A percentile compares a stretch with the other conserved stretches of the same genome.
These are phyloP conservation scores for Zele albiditarsus DNA, from an alignment of 2,888 invertebrate species.

Conservation along the genomic window DNA sequence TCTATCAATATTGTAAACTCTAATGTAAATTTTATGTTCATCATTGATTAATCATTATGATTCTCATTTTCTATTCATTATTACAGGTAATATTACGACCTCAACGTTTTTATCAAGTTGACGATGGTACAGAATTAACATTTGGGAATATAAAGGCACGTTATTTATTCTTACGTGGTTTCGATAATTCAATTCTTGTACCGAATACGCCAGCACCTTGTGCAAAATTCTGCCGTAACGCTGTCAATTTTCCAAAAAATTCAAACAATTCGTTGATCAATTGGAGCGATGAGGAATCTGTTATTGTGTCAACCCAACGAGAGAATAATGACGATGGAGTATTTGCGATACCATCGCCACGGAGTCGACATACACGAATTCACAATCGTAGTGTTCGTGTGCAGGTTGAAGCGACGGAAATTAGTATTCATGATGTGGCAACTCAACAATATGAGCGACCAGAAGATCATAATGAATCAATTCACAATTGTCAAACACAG, in stretches of 20 bases:
- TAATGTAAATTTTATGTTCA: constrained; percentile 16
- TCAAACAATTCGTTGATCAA: constrained; percentile 25
- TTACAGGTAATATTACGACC: constrained; percentile 62
- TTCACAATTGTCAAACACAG: constrained; percentile 45
- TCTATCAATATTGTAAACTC: constrained; percentile 28
- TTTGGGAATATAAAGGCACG: constrained; percentile 61
- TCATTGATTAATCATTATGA: background rate
- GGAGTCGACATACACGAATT: background rate
- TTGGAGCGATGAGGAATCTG: constrained; percentile 46
- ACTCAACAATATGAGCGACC: constrained; percentile 39
- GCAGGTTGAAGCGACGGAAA: background rate
- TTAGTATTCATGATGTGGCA: constrained; percentile 23
- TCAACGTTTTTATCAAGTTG: constrained; percentile 62
- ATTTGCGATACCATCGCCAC: constrained; percentile 42
- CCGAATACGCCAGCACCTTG: constrained; percentile 53
- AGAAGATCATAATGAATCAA: constrained; percentile 8
- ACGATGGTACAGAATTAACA: constrained; percentile 59
- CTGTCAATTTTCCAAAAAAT: background rate
- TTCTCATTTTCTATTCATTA: constrained; percentile 6
- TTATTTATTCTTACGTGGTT: constrained; percentile 13
- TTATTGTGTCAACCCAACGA: constrained; percentile 46
- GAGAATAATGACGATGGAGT: background rate
- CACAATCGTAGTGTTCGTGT: background rate
- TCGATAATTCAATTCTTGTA: constrained; percentile 34
- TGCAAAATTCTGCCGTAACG: background rate